phyloP scores from a whole-genome alignment of 1,140 invertebrate genomes.

The Dufourea novaeangliae region DNA sequence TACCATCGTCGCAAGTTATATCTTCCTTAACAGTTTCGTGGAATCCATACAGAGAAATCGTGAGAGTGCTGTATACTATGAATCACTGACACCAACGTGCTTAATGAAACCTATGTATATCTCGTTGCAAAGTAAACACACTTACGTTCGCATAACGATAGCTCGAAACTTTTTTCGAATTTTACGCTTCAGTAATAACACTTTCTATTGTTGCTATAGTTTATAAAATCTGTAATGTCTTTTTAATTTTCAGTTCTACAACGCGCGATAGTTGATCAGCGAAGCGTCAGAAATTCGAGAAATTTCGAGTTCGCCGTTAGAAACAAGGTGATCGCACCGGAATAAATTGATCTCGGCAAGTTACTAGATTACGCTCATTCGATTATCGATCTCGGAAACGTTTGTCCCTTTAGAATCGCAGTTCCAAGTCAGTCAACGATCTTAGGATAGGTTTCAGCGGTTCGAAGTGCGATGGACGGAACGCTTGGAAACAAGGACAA shows the following conservation, averaged over 20 bases:
- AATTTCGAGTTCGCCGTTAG: background rate
- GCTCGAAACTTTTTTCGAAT: background rate
- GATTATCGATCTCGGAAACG: conserved; percentile 10
- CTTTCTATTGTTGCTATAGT: background rate
- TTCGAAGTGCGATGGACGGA: conserved; percentile 49
- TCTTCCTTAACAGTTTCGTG: conserved; percentile 5
- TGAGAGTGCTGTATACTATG: conserved; percentile 16
- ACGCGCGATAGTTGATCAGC: background rate
- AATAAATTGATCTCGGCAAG: background rate
- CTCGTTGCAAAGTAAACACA: background rate
- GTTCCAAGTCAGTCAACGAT: conserved; percentile 36
- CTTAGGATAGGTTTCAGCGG: conserved; percentile 9
- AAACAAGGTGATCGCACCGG: background rate
- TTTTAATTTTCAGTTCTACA: background rate
- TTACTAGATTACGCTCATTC: background rate
- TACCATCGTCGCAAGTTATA: background rate
- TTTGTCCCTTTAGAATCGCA: conserved; percentile 14
- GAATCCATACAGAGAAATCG: background rate
- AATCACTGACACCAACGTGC: conserved; percentile 3
- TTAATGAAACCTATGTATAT: conserved; percentile 6
- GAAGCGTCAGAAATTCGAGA: background rate
- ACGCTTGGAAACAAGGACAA: conserved; percentile 40
- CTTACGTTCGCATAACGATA: background rate
- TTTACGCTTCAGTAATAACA: background rate
- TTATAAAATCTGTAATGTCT: background rate